Percentiles rank a stretch among this genome's conserved stretches.
These are phyloP conservation scores for Drosophila guanche DNA, from an alignment of 1,140 invertebrate genomes.

Conservation along the genomic window DNA sequence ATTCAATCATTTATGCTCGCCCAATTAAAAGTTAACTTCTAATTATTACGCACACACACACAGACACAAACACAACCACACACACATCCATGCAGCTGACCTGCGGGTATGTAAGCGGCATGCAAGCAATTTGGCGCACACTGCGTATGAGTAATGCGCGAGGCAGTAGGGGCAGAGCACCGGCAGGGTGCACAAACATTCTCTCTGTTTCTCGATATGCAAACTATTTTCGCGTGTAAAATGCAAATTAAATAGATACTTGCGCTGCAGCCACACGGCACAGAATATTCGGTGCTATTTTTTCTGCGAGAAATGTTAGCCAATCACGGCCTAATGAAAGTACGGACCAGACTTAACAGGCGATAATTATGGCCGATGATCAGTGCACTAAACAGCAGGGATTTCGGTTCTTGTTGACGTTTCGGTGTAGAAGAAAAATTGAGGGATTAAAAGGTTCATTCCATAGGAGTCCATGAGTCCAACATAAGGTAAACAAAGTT, in stretches of 20 bases:
- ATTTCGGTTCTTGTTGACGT: not conserved
- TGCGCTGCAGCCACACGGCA: not conserved
- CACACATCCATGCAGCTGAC: constrained; percentile 22
- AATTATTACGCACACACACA: constrained; percentile 50
- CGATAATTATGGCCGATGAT: constrained; percentile 1
- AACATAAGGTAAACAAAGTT: no score
- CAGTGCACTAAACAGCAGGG: not conserved
- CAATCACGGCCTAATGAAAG: constrained; percentile 31
- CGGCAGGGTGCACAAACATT: constrained; percentile 9
- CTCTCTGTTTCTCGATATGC: constrained; percentile 25
- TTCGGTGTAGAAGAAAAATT: no score
- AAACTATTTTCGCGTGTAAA: constrained; percentile 75
- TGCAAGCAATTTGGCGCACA: constrained; percentile 43
- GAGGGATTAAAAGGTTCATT: no score
- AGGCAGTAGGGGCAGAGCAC: not conserved
- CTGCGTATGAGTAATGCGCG: constrained; percentile 67
- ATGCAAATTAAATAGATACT: constrained; percentile 75
- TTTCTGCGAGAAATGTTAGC: constrained; percentile 42
- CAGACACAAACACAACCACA: constrained; percentile 11
- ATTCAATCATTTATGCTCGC: constrained; percentile 58
- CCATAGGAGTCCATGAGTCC: no score
- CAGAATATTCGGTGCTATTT: constrained; percentile 8
- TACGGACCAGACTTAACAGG: constrained; percentile 9
- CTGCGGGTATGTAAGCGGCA: constrained; percentile 27
- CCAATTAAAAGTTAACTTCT: constrained; percentile 71